Base-by-base conservation (phyloP, 2,888 invertebrate species). In the Hemaris fuciformis region DNA sequence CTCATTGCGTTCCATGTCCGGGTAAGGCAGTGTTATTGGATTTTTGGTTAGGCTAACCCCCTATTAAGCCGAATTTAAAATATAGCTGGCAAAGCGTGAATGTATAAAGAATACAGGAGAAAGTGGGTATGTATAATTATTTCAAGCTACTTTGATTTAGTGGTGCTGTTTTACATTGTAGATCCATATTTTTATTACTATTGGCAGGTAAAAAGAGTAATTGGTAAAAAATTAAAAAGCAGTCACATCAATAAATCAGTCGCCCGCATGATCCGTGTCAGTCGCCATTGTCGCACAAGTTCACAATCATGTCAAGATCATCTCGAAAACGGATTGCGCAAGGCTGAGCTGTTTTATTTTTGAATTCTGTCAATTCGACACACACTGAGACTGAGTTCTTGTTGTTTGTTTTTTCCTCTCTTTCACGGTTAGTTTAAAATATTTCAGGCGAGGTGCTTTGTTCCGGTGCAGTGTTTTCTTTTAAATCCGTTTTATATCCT, bases 251-350 rank as follows among this genome's bases (percentile, higher is more conserved):
- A 65, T 66, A 81, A 79, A 79, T 74, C 75, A 80, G 84, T 76
- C 79, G 73, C 87, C 89, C 89, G 89, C 88, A 89, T 89, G 82
- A 84, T 72, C 82, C 80, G 75, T 76, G 78, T 69, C 72, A n/a
- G n/a, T n/a, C n/a, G 76, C 72, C 75, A 82, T 82, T 85, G 84
- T 81, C 87, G 83, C 80, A 67, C 75, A 82, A 77, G 81, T 81
- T 83, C 79, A 84, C 84, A 88, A 83, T 77, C 72, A 81, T 87
- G 91, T 83, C 89, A 89, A 89, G 91, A 89, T 80, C 82, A 69
- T 53, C 67, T 61, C 69, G 69, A 66, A 77, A 76, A 70, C 64
- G 56, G 68, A 72, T 83, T 80, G 75, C 67, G 80, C 79, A 83
- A 87, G 79, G 79, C 79, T 83, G 81, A 69, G 81, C 81, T 76